Percentiles rank a stretch among this genome's conserved stretches.
phyloP scores from a whole-genome alignment of 2,888 invertebrate genomes.

The Morpho achilles region DNA sequence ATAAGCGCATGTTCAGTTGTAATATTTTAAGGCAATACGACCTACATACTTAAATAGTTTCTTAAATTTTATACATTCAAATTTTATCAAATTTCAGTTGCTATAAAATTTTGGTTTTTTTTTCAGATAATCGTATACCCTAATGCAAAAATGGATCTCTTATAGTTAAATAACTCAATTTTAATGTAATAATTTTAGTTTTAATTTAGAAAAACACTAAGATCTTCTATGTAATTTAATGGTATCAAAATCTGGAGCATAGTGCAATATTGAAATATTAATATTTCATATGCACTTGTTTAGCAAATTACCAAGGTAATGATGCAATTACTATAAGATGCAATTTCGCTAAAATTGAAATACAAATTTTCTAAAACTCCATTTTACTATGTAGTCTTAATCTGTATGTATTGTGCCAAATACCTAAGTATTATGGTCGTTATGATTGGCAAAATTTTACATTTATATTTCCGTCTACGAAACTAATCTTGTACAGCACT shows the following conservation, averaged over 20 bases:
- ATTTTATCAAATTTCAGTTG: too few species aligned
- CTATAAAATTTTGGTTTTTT: slow-evolving; percentile 13
- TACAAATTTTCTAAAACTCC: background rate
- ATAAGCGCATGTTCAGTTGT: too few species aligned
- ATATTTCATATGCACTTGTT: slow-evolving; percentile 17
- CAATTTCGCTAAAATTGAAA: background rate
- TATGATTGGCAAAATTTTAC: background rate
- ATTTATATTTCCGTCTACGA: slow-evolving; percentile 3
- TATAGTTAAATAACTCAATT: slow-evolving; percentile 54
- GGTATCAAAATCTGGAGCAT: background rate
- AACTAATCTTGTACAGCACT: background rate
- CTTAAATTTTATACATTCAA: too few species aligned
- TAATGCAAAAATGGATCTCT: slow-evolving; percentile 67
- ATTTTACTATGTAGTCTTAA: background rate
- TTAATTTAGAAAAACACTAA: slow-evolving; percentile 57
- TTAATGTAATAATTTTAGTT: slow-evolving; percentile 45
- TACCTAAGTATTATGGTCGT: slow-evolving; percentile 3
- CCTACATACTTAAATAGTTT: too few species aligned
- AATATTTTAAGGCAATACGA: too few species aligned
- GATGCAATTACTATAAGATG: slow-evolving; percentile 5
- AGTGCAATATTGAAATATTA: too few species aligned
- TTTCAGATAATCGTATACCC: slow-evolving; percentile 45
- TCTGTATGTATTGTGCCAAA: slow-evolving; percentile 4
- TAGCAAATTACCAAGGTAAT: slow-evolving; percentile 10
- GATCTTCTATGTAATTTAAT: slow-evolving; percentile 23